Evolutionary conservation across 1,140 invertebrate genomes (phyloP).

Genomic region (Pissodes strobi): DNA sequence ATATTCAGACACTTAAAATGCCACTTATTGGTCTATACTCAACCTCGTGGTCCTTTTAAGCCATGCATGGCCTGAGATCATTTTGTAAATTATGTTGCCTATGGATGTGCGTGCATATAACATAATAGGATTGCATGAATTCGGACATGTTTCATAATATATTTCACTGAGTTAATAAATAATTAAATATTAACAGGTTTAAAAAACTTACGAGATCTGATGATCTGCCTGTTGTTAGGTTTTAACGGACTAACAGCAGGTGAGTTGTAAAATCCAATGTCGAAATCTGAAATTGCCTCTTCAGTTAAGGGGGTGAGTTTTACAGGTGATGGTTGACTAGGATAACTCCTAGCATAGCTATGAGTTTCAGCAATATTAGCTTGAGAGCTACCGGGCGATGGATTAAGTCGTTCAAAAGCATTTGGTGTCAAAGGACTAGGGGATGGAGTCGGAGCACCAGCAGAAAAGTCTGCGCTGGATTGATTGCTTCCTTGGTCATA

Average conservation of each 20-base stretch:
- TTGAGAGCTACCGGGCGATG: constrained; percentile 23
- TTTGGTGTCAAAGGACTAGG: constrained; percentile 44
- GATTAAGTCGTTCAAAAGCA: constrained; percentile 28
- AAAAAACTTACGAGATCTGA: constrained; percentile 44
- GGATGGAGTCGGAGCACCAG: constrained; percentile 47
- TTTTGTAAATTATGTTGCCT: no score
- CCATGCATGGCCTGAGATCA: no score
- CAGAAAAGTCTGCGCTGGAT: constrained; percentile 50
- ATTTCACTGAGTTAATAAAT: no score
- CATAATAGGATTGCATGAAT: no score
- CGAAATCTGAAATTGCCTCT: constrained; percentile 50
- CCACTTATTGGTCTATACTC: no score
- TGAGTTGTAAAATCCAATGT: constrained; percentile 40
- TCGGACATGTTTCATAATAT: no score
- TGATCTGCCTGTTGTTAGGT: constrained; percentile 39
- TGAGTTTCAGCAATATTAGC: constrained; percentile 33
- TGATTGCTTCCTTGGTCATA: constrained; percentile 54
- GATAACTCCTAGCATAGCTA: constrained; percentile 57
- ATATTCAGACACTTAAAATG: no score
- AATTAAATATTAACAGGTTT: no score
- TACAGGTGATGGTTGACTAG: constrained; percentile 51
- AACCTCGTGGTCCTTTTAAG: no score
- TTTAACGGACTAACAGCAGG: constrained; percentile 47
- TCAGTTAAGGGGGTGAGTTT: constrained; percentile 61
- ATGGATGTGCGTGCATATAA: no score